Conservation (phyloP, 1,140 invertebrate species). For the Hetaerina americana region DNA sequence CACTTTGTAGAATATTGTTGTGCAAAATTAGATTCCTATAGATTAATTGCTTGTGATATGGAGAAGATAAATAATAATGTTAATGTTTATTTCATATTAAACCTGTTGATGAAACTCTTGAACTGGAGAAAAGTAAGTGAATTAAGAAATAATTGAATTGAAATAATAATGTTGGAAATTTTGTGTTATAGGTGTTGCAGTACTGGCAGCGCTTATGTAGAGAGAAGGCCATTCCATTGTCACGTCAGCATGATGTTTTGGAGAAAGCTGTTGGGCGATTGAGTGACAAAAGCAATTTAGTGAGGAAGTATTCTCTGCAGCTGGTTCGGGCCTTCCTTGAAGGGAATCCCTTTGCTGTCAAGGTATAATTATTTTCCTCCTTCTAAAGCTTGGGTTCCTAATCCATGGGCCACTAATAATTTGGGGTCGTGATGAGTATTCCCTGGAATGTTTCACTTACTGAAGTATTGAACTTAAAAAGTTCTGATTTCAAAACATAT, state of each 20-base stretch:
- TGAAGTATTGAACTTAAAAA: neutral
- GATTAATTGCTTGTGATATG: too few relatives aligned
- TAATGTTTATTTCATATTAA: neutral
- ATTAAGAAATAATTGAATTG: neutral
- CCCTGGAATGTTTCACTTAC: too few relatives aligned
- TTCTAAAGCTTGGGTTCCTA: neutral
- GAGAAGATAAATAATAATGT: neutral
- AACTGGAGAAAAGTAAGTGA: neutral
- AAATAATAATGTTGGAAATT: neutral
- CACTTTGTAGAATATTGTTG: neutral
- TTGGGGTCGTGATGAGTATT: too few relatives aligned
- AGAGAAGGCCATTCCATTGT: conserved; percentile 57
- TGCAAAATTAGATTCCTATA: too few relatives aligned
- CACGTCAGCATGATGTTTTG: conserved; percentile 46
- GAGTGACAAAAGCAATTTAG: conserved; percentile 59
- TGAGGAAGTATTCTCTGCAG: conserved; percentile 64
- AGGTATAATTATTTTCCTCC: conserved; percentile 27
- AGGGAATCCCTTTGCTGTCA: conserved; percentile 59
- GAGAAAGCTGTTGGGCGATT: conserved; percentile 49
- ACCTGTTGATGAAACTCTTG: neutral
- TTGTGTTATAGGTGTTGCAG: conserved; percentile 43
- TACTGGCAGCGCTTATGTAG: conserved; percentile 58
- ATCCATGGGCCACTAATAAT: neutral
- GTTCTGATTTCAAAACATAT: neutral
- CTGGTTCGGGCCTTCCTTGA: conserved; percentile 59